These are phyloP conservation scores for Eueides isabella DNA, from an alignment of 1,140 invertebrate species.

Conservation along the genomic window DNA sequence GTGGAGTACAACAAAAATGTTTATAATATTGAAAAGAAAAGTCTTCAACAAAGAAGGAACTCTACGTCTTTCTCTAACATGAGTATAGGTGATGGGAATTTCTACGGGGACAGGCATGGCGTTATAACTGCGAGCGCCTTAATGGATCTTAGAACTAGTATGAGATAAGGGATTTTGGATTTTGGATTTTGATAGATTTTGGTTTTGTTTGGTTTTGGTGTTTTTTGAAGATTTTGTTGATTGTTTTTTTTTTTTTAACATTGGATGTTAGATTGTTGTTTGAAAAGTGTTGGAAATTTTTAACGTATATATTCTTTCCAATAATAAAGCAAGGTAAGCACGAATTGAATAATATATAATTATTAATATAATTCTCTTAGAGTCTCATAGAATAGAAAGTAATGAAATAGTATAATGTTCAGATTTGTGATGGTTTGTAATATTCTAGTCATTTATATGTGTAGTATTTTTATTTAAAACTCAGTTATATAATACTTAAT, in stretches of 20 bases:
- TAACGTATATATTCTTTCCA: background rate
- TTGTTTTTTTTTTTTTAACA: too few species aligned
- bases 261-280: too few species aligned
- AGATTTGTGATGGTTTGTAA: background rate
- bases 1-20: background rate
- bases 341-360: background rate
- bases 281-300: background rate
- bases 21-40: conserved; percentile 48
- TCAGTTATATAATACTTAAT: background rate
- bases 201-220: background rate
- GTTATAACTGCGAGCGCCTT: conserved; percentile 77
- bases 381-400: background rate
- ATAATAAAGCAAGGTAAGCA: background rate
- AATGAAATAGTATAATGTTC: background rate
- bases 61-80: conserved; percentile 71
- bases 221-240: background rate
- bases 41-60: conserved; percentile 63
- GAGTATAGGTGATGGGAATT: conserved; percentile 61
- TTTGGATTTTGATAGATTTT: conserved; percentile 10
- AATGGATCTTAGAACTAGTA: conserved; percentile 75
- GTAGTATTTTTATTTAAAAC: background rate
- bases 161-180: conserved; percentile 54
- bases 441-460: background rate
- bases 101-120: conserved; percentile 61
- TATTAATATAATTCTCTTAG: background rate